A percentile compares a stretch with the other conserved stretches of the same genome.
phyloP scores from a whole-genome alignment of 2,888 invertebrate genomes.

The Margaritifera margaritifera region DNA sequence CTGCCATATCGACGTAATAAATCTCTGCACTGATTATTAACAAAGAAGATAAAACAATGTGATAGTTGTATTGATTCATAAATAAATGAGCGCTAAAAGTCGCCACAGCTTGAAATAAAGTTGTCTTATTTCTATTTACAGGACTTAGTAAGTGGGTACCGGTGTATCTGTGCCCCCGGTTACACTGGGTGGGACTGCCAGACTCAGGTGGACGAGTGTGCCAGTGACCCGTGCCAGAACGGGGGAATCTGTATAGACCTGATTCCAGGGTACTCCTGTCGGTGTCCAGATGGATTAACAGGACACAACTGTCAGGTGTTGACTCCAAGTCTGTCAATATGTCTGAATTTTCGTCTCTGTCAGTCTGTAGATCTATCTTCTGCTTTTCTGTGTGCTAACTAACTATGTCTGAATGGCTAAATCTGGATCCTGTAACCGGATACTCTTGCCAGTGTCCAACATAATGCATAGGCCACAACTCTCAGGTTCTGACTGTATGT shows the following conservation, averaged over 20 bases:
- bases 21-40: too few species aligned
- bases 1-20: too few species aligned
- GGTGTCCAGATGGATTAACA: constrained; percentile 88
- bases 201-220: constrained; percentile 91
- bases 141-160: constrained; percentile 92
- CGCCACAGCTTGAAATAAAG: too few species aligned
- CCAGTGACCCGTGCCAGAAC: constrained; percentile 88
- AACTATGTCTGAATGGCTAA: constrained; percentile 70
- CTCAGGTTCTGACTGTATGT: too few species aligned
- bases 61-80: too few species aligned
- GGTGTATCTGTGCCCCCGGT: constrained; percentile 90
- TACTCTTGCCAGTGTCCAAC: too few species aligned
- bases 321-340: constrained; percentile 76
- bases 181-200: constrained; percentile 94
- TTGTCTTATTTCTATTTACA: constrained; percentile 73
- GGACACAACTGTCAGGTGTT: constrained; percentile 94
- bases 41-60: too few species aligned
- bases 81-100: too few species aligned
- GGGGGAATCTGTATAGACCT: constrained; percentile 93
- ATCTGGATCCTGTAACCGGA: too few species aligned
- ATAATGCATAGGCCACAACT: too few species aligned
- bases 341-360: too few species aligned
- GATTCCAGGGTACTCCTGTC: constrained; percentile 93
- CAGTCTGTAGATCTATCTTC: too few species aligned
- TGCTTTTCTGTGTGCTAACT: constrained; percentile 88